Base-by-base conservation (phyloP, 2,888 invertebrate species). In the Zygogramma bicolorata region DNA sequence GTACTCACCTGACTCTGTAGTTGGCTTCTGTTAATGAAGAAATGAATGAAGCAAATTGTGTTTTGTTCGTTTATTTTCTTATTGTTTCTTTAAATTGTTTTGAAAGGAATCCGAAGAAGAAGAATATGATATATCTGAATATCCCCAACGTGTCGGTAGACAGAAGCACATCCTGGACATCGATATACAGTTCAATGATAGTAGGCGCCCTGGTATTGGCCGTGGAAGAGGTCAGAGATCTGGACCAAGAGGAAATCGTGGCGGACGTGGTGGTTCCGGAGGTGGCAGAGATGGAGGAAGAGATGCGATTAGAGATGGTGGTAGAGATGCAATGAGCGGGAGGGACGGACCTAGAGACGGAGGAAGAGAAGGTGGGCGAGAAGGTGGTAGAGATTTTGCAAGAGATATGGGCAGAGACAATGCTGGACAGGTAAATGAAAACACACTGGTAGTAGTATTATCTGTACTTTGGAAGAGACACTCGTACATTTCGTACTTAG, bases 91-190 rank as follows among this genome's bases (percentile, higher is more conserved):
- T n/a, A n/a, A 27, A 27, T 63, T 57, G 25, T 46, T 18, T 15
- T 40, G 69, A 27, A 25, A 86, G 85, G 86, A 86, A 73, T 83
- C 86, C 5, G 87, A 87, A 15, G 86, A 87, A 10, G 87, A 91
- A 72, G 91, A 92, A 79, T 94, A 92, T 81, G 94, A 94, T 80
- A 91, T 92, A 69, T 91, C 92, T 0, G 93, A 95, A 84, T 95
- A 93, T 86, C 95, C 94, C 76, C 95, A 95, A 88, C 93, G 95
- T 81, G 95, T 94, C 79, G 95, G 95, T 27, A 92, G 95, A 71
- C 93, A 95, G 86, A 95, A 95, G 88, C 94, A 94, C 82, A 90
- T 96, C 81, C 88, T 95, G 79, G 95, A 95, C 81, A 96, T 96
- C 81, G 95, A 96, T 87, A 95, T 96, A 87, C 94, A 94, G 83